A percentile compares a stretch with the other conserved stretches of the same genome.
Conservation (phyloP, 2,888 invertebrate species). For the Drosophila algonquin region DNA sequence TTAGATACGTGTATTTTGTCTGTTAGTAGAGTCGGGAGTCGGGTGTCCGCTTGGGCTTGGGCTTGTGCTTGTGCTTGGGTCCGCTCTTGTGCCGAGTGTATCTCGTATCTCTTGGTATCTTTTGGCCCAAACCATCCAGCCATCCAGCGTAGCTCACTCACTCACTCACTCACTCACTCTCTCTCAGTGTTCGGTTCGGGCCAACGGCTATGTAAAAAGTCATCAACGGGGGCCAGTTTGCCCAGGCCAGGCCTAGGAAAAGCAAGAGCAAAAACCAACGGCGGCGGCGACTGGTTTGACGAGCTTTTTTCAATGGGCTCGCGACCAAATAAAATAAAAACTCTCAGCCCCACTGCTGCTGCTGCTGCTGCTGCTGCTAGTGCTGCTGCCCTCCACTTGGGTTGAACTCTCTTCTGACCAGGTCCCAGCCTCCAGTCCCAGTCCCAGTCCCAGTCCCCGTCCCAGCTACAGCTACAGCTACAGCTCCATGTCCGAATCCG, state of each 20-base stretch:
- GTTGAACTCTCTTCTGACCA: constrained; percentile 56
- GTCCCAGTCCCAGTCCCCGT: no score
- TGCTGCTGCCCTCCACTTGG: constrained; percentile 46
- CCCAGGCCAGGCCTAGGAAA: constrained; percentile 49
- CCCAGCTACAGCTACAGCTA: no score
- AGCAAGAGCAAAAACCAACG: constrained; percentile 34
- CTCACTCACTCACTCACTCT: constrained; percentile 25
- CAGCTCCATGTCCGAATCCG: constrained; percentile 2
- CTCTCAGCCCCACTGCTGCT: constrained; percentile 14
- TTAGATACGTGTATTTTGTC: constrained; percentile 69
- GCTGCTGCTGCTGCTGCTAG: constrained; percentile 1
- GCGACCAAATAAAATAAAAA: constrained; percentile 42
- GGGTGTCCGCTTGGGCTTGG: not conserved
- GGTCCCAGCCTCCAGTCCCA: constrained; percentile 25
- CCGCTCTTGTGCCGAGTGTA: constrained; percentile 1
- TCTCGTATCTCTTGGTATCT: constrained; percentile 13
- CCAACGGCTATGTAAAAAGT: constrained; percentile 70
- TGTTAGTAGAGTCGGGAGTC: constrained; percentile 24
- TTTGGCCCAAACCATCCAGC: constrained; percentile 1
- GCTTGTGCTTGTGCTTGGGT: not conserved
- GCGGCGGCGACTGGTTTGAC: constrained; percentile 70
- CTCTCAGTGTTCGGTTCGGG: constrained; percentile 60
- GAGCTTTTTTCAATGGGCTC: constrained; percentile 71
- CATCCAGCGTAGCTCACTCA: not conserved
- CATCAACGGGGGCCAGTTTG: constrained; percentile 65